Base-by-base conservation (phyloP, 1,140 invertebrate species). In the Hydropsyche tenuis region DNA sequence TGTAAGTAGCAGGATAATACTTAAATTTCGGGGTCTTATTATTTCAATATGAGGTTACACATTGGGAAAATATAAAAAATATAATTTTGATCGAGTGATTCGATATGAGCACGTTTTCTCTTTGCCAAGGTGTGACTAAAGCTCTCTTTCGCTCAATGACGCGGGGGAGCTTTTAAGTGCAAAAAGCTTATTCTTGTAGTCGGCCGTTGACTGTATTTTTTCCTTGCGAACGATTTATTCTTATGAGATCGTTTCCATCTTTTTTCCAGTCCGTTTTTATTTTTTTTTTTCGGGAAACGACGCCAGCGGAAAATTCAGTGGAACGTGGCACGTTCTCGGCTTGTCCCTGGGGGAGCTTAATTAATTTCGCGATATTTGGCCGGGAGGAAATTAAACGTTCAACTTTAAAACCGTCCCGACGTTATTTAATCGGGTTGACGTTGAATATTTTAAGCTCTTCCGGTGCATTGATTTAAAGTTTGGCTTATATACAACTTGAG, bases 141-240 rank as follows among this genome's bases (percentile, higher is more conserved):
- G 30, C 30, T 37, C 9, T 37, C 9, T 37, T 9, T 37, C 30
- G 30, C 30, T 37, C 30, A 37, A 37, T 37, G 30, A 9, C 30
- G 9, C 30, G 30, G 30, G 30, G 30, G 22, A 27, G 69, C n/a
- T 14, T 20, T 12, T 14, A 69, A 20, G 30, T 16, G 22, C 63
- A 69, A 74, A 64, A 60, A 70, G 66, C 66, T 74, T 74, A 74
- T 69, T 74, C 73, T 74, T 46, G 73, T 69, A 74, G 11, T 16
- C n/a, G 46, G 20, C 30, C 20, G 27, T 46, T 45, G 73, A 63
- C 66, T 74, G 53, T 37, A 37, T 74, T 74, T 69, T 43, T 74
- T 74, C 66, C 9, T 7, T 25, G 23, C 46, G 30, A 42, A 43
- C 37, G 68, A 72, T 75, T 75, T 71, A 69, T 75, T 75, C 63